These are phyloP conservation scores for Polydrusus tereticollis DNA, from an alignment of 2,888 invertebrate species.

Conservation along the genomic window DNA sequence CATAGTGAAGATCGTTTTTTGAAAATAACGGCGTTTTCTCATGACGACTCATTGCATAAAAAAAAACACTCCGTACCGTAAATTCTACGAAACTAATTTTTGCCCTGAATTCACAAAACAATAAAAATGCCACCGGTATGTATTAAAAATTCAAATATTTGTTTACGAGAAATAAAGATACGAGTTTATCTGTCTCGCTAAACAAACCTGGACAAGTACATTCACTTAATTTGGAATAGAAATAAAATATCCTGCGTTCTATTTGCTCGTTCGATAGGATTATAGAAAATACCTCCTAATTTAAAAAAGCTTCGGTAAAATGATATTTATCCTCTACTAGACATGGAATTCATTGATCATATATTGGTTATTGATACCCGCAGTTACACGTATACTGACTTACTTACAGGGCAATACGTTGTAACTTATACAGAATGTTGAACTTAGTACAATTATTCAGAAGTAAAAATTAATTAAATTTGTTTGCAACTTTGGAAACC, in stretches of 20 bases:
- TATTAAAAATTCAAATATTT: constrained; percentile 37
- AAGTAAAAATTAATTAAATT: background rate
- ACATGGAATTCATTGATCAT: constrained; percentile 37
- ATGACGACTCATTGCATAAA: constrained; percentile 35
- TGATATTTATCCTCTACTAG: constrained; percentile 38
- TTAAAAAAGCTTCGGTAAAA: constrained; percentile 35
- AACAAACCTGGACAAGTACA: background rate
- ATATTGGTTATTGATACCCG: constrained; percentile 40
- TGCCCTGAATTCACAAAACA: background rate
- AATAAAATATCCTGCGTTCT: background rate
- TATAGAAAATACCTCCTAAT: constrained; percentile 33
- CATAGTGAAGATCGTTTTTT: constrained; percentile 24
- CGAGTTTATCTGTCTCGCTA: constrained; percentile 30
- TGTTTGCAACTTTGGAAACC: too few species aligned
- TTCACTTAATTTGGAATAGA: background rate
- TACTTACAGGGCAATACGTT: constrained; percentile 18
- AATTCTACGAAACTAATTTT: background rate
- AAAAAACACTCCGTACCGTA: background rate
- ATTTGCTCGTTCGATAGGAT: constrained; percentile 30
- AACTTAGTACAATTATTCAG: background rate
- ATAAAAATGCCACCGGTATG: constrained; percentile 7
- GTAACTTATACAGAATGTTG: background rate
- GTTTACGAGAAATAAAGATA: constrained; percentile 32
- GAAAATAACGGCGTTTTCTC: constrained; percentile 36
- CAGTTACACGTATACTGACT: too few species aligned